Base-by-base conservation (phyloP, 92 coral and sea anemone species). In the Zoanthus solanderi region DNA sequence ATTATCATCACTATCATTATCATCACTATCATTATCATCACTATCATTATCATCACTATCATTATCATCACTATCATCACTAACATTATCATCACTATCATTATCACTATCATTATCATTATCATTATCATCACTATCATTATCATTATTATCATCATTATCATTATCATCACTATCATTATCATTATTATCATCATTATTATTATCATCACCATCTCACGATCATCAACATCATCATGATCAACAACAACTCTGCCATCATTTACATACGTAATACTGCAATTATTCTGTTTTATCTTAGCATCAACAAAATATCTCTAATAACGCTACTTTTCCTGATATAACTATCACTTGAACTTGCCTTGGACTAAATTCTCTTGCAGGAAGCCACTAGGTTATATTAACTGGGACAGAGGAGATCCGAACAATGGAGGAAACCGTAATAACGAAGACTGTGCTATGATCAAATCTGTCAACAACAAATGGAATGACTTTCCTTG, bases 401-500 rank as follows among this genome's bases (percentile, higher is more conserved):
- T n/a, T 29, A 81, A 81, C 46, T 81, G 85, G 85, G 85, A 68
- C 58, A 81, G 63, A 37, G 85, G 85, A 0, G 85, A 81, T 37
- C 85, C 85, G 1, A 81, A 81, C 10, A 73, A 81, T 81, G 85
- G 85, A 71, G 85, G 85, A 2, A 2, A 14, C 4, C 45, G 45
- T 11, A 34, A 66, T 16, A 81, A 81, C 74, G 85, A 81, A 46
- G 85, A 81, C 85, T 81, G 85, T 13, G 75, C 85, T 13, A 81
- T 81, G 85, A 66, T 81, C 42, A 81, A 81, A 50, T 44, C 34
- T 18, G 30, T 42, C 13, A 81, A 81, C 85, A 48, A 17, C 63
- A 81, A 63, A 34, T 65, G 85, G 85, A 81, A 81, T 52, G 75
- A 81, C 85, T 81, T 81, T 67, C 85, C 85, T 9, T 81, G 85